phyloP scores from a whole-genome alignment of 2,113 vertebrate genomes.

The Oreochromis niloticus region DNA sequence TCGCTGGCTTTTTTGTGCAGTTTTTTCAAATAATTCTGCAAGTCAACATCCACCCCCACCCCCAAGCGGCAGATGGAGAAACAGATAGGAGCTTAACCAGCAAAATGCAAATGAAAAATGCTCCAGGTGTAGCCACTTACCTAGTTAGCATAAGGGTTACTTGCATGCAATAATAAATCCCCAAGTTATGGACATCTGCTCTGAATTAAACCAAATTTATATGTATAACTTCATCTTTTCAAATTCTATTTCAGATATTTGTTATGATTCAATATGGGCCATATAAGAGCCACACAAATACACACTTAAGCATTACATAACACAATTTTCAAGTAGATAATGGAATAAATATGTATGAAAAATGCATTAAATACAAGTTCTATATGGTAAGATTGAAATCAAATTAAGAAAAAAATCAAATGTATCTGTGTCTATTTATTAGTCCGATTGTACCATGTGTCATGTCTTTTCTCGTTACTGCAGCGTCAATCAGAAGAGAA shows the following conservation, averaged over 20 bases:
- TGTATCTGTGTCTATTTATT: background rate
- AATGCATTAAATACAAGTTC: background rate
- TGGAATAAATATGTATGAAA: background rate
- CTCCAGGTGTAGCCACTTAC: background rate
- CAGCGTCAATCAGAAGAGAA: background rate
- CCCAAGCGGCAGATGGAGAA: background rate
- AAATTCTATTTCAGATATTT: background rate
- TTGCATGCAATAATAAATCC: background rate
- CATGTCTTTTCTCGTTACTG: background rate
- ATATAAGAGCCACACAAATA: background rate
- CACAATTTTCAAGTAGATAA: background rate
- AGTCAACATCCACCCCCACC: background rate
- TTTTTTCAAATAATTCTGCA: background rate
- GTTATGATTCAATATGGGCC: background rate
- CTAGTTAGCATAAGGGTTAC: background rate
- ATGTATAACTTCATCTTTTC: background rate
- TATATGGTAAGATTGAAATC: background rate
- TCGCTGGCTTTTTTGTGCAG: background rate
- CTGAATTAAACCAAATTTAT: background rate
- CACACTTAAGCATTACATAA: background rate
- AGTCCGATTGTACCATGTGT: background rate
- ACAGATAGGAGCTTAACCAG: background rate
- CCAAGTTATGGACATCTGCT: background rate
- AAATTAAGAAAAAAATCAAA: background rate
- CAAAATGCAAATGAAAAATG: background rate